Conservation (phyloP, 2,888 invertebrate species). For the Galerucella pusilla region DNA sequence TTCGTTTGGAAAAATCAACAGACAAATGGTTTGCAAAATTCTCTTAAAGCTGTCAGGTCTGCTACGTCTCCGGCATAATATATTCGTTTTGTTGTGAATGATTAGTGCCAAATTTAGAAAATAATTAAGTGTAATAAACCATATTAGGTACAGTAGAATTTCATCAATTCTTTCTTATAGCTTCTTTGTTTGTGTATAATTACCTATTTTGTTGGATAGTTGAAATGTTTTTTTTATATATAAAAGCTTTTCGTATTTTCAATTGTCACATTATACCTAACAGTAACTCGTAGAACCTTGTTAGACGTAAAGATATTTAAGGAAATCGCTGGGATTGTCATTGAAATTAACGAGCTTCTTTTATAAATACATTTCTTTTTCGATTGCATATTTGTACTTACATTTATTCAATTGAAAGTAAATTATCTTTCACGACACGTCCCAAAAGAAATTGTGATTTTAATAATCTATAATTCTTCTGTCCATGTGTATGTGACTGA, state of each 20-base stretch:
- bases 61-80: neutral
- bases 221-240: neutral
- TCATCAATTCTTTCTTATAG: conserved; percentile 14
- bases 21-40: no score
- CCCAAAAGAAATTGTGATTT: neutral
- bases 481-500: no score
- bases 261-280: neutral
- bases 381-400: neutral
- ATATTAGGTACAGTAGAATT: conserved; percentile 14
- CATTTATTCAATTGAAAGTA: neutral
- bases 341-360: conserved; percentile 4
- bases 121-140: conserved; percentile 10
- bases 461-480: neutral
- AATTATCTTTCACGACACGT: neutral
- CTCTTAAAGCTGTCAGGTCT: neutral
- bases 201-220: conserved; percentile 12
- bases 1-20: no score
- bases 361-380: neutral
- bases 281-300: neutral
- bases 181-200: conserved; percentile 19
- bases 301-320: neutral
- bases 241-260: neutral
- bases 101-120: neutral
- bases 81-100: neutral
- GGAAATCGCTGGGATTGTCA: neutral